These are phyloP conservation scores for Plebejus anna DNA, from an alignment of 2,888 invertebrate genomes.

Conservation along the genomic window DNA sequence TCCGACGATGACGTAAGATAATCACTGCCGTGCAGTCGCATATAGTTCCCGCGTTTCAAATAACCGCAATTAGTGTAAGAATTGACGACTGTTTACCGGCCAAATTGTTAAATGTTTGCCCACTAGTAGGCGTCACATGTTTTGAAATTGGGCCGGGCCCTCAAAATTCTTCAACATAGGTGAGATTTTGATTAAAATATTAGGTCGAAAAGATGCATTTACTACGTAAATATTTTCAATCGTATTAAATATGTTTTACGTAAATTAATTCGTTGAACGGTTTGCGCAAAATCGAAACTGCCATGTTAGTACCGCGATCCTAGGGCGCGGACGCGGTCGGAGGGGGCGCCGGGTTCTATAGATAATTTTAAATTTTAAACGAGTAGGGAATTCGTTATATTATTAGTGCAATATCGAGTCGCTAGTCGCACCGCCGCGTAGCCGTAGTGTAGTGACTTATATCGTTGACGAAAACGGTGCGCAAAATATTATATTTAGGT, in stretches of 20 bases:
- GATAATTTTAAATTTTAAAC: slow-evolving; percentile 9
- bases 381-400: slow-evolving; percentile 22
- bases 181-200: not conserved
- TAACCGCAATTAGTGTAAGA: not conserved
- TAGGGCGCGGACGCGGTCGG: not conserved
- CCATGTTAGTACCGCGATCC: not conserved
- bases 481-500: slow-evolving; percentile 28
- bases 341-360: not conserved
- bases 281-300: slow-evolving; percentile 19
- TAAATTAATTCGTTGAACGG: slow-evolving; percentile 8
- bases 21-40: slow-evolving; percentile 21
- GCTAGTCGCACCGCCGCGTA: slow-evolving; percentile 28
- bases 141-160: not conserved
- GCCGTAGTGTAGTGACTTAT: slow-evolving; percentile 27
- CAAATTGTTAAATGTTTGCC: not conserved
- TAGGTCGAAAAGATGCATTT: slow-evolving; percentile 15
- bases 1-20: not conserved
- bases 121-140: not conserved
- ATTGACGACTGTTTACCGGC: not conserved
- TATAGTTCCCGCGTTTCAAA: not conserved
- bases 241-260: not conserved
- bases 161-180: not conserved
- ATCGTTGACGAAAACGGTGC: slow-evolving; percentile 28
- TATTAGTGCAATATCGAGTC: slow-evolving; percentile 26
- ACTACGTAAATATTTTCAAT: slow-evolving; percentile 5